phyloP scores from a whole-genome alignment of 64 coral and sea anemone genomes.

The Montipora foliosa region DNA sequence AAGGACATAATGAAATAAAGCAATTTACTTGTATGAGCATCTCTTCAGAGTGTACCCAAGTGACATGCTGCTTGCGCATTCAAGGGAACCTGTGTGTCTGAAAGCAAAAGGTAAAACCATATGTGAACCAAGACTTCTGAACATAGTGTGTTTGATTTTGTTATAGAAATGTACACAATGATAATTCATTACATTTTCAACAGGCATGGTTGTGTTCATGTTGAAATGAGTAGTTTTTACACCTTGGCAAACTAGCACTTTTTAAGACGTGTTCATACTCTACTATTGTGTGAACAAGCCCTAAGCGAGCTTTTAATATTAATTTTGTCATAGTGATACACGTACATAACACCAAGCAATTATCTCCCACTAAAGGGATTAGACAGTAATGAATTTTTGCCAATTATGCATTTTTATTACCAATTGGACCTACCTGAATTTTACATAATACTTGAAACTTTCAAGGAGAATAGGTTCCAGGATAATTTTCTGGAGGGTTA shows the following conservation, averaged over 20 bases:
- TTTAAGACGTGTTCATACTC: not conserved
- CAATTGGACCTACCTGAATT: constrained; percentile 28
- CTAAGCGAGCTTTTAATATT: not conserved
- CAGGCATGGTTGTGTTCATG: not conserved
- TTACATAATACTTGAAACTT: not conserved
- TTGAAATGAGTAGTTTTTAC: not conserved
- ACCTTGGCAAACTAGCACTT: not conserved
- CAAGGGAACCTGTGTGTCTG: not conserved
- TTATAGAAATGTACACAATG: not conserved
- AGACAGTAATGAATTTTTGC: constrained; percentile 23
- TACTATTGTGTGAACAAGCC: not conserved
- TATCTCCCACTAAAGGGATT: not conserved
- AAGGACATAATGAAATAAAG: not conserved
- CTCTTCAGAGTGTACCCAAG: constrained; percentile 22
- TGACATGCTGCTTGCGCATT: constrained; percentile 9
- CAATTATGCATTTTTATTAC: not conserved
- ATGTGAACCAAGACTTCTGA: not conserved
- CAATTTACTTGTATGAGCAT: constrained; percentile 33
- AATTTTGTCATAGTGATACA: not conserved
- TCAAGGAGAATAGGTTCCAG: constrained; percentile 28
- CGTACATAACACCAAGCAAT: not conserved
- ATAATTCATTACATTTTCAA: not conserved
- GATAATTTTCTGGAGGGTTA: constrained; percentile 41
- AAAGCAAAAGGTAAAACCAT: not conserved
- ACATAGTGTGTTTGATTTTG: not conserved